Evolutionary conservation across 2,113 vertebrate genomes (phyloP).

Genomic region (Salvelinus fontinalis): DNA sequence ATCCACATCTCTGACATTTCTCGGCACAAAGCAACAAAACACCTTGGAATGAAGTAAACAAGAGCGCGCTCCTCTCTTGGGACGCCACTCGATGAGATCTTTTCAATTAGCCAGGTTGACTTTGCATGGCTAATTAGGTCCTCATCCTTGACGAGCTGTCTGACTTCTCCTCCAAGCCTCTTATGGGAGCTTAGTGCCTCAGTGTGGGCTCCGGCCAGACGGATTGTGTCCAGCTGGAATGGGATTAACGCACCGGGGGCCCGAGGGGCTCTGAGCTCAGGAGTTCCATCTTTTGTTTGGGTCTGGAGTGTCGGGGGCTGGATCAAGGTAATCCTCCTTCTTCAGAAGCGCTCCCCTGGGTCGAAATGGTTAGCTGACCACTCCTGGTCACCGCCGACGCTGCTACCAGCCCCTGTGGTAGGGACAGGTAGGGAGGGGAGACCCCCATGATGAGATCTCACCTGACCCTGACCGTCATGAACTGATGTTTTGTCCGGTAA

Average conservation of each 20-base stretch:
- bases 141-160: constrained; percentile 76
- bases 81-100: constrained; percentile 31
- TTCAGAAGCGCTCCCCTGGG: constrained; percentile 54
- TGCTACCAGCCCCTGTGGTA: constrained; percentile 6
- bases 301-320: constrained; percentile 68
- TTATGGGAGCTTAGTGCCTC: constrained; percentile 69
- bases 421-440: neutral
- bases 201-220: constrained; percentile 54
- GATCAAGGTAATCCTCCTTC: constrained; percentile 73
- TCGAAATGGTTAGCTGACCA: constrained; percentile 23
- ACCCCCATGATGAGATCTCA: neutral
- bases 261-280: constrained; percentile 63
- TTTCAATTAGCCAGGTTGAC: constrained; percentile 79
- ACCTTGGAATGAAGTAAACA: neutral
- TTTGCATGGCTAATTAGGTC: constrained; percentile 79
- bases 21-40: neutral
- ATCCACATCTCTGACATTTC: constrained; percentile 13
- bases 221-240: constrained; percentile 76
- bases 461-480: neutral
- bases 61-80: neutral
- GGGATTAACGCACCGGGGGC: constrained; percentile 65
- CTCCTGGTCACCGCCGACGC: constrained; percentile 55
- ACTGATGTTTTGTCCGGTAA: neutral
- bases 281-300: constrained; percentile 68
- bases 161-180: constrained; percentile 76